Evolutionary conservation across 2,797 vertebrate genomes (phyloP).

Genomic region (Hyperoplus lanceolatus): DNA sequence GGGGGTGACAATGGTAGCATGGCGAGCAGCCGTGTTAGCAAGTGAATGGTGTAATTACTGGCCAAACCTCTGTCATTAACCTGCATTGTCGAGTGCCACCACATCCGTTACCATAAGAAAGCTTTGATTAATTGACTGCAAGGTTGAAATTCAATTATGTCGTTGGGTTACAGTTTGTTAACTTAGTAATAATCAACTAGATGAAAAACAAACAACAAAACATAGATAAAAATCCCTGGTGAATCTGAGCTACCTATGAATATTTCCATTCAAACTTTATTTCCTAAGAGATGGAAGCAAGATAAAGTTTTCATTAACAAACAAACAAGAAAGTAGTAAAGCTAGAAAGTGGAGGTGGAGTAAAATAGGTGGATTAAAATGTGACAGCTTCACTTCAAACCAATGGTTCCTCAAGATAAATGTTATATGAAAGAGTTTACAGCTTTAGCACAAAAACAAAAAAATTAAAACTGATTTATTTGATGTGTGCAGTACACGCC

Average conservation of each 20-base stretch:
- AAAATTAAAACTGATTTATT: not conserved
- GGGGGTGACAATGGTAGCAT: conserved; percentile 89
- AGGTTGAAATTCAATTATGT: conserved; percentile 92
- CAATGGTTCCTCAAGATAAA: not conserved
- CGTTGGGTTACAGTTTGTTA: conserved; percentile 88
- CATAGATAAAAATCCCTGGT: not conserved
- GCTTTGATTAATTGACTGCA: conserved; percentile 94
- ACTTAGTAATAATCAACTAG: conserved; percentile 89
- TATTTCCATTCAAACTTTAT: not conserved
- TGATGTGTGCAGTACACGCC: not conserved
- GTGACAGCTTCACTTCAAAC: conserved; percentile 4
- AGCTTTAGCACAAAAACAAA: not conserved
- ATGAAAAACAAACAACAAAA: conserved; percentile 40
- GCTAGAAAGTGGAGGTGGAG: not conserved
- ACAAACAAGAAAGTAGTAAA: not conserved
- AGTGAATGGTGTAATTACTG: conserved; percentile 95
- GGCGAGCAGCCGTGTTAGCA: conserved; percentile 93
- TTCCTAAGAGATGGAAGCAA: not conserved
- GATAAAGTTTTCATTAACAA: conserved; percentile 22
- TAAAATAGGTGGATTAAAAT: conserved; percentile 34
- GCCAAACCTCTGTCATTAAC: conserved; percentile 92
- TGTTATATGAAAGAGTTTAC: not conserved
- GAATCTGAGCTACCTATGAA: not conserved
- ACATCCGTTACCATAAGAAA: conserved; percentile 97
- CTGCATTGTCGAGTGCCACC: conserved; percentile 91